phyloP scores from a whole-genome alignment of 2,888 invertebrate genomes.

The Actias luna region DNA sequence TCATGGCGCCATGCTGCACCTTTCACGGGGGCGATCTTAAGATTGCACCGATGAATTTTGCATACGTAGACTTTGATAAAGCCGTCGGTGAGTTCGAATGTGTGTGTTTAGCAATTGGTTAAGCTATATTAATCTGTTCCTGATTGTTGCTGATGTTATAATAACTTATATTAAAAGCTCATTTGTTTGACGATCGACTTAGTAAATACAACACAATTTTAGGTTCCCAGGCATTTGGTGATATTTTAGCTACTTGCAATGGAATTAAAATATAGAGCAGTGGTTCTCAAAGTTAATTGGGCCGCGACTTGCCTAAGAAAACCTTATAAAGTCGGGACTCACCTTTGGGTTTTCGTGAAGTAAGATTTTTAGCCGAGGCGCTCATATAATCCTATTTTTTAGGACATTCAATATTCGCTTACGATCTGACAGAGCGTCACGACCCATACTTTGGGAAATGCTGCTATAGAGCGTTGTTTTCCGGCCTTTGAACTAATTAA shows the following conservation, averaged over 20 bases:
- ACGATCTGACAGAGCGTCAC: too few species aligned
- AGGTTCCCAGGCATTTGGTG: background rate
- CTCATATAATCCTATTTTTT: background rate
- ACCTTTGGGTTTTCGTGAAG: too few species aligned
- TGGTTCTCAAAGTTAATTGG: too few species aligned
- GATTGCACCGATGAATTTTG: slow-evolving; percentile 28
- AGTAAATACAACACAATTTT: background rate
- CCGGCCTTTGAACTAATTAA: too few species aligned
- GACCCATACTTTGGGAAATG: too few species aligned
- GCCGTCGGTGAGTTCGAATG: slow-evolving; percentile 39
- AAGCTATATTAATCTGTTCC: background rate
- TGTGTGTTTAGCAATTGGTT: slow-evolving; percentile 24
- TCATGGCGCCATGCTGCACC: slow-evolving; percentile 29
- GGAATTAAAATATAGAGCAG: background rate
- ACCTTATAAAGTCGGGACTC: too few species aligned
- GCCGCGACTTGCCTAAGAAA: too few species aligned
- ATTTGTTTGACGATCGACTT: background rate
- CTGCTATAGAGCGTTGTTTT: too few species aligned
- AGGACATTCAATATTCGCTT: too few species aligned
- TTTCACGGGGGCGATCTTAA: slow-evolving; percentile 26
- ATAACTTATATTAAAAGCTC: background rate
- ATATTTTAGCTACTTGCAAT: background rate
- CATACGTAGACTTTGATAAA: slow-evolving; percentile 28
- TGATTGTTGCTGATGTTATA: background rate
- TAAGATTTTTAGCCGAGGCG: too few species aligned